Evolutionary conservation across 2,113 vertebrate genomes (phyloP).

Genomic region (Laterallus jamaicensis): DNA sequence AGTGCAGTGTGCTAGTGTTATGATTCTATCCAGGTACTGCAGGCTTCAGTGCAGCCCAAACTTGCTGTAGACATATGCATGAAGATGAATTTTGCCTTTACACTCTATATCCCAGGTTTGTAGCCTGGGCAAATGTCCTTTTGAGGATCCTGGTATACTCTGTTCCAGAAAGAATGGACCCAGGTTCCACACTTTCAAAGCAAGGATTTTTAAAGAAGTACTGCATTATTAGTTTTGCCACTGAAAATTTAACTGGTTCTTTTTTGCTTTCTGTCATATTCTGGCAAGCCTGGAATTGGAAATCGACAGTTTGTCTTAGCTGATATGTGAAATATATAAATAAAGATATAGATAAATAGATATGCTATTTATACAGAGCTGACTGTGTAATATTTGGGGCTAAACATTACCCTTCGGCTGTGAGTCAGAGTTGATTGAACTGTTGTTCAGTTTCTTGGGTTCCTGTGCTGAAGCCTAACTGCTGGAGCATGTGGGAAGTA

Average conservation of each 20-base stretch:
- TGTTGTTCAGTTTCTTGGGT: background rate
- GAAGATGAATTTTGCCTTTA: background rate
- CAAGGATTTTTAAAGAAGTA: background rate
- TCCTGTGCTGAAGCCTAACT: background rate
- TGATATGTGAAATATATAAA: background rate
- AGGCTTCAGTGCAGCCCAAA: background rate
- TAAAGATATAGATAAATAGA: background rate
- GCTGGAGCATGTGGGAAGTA: background rate
- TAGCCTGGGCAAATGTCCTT: background rate
- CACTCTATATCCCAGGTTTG: background rate
- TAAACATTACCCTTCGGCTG: background rate
- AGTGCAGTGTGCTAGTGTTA: background rate
- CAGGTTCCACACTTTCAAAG: background rate
- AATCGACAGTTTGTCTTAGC: background rate
- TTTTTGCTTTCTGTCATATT: background rate
- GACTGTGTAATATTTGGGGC: background rate
- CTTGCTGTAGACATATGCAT: background rate
- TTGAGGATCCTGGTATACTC: background rate
- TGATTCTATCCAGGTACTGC: background rate
- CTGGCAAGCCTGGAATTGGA: background rate
- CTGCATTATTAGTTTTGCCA: background rate
- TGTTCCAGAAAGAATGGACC: background rate
- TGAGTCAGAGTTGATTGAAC: background rate
- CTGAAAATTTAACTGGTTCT: background rate
- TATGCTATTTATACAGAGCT: background rate